These are phyloP conservation scores for Tuberolachnus salignus DNA, from an alignment of 2,888 invertebrate genomes.

Conservation along the genomic window DNA sequence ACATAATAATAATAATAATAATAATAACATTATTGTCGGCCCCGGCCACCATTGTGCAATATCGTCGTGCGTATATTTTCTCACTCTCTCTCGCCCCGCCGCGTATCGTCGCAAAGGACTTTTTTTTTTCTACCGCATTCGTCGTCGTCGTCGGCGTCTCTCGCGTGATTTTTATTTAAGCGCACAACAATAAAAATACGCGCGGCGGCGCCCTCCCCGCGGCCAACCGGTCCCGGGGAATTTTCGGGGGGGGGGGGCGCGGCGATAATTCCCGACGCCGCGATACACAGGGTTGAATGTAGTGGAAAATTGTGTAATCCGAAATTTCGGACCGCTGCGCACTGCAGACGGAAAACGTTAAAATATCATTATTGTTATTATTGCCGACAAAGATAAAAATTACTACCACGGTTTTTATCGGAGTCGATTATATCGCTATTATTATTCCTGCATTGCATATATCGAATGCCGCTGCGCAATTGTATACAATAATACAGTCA, in stretches of 20 bases:
- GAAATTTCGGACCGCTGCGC: constrained; percentile 3
- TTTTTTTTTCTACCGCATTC: no score
- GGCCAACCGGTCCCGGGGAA: constrained; percentile 32
- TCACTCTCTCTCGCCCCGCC: neutral
- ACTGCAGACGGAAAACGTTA: no score
- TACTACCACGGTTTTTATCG: no score
- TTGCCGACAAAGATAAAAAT: no score
- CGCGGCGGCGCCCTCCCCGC: neutral
- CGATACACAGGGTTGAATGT: constrained; percentile 52
- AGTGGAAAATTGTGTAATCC: constrained; percentile 54
- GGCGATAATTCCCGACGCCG: neutral
- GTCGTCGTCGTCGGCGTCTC: neutral
- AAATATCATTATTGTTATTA: no score
- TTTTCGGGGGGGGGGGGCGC: constrained; percentile 20
- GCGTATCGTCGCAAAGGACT: neutral
- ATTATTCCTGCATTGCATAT: no score
- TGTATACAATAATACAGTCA: no score
- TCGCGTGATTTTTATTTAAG: neutral
- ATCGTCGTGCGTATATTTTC: constrained; percentile 6
- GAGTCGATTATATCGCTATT: no score
- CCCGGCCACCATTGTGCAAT: constrained; percentile 35
- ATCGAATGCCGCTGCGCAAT: no score
- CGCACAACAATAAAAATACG: no score
- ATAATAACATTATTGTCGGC: constrained; percentile 25
- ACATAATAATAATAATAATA: neutral